Base-by-base conservation (phyloP, 2,113 vertebrate genomes). In the Merops nubicus region DNA sequence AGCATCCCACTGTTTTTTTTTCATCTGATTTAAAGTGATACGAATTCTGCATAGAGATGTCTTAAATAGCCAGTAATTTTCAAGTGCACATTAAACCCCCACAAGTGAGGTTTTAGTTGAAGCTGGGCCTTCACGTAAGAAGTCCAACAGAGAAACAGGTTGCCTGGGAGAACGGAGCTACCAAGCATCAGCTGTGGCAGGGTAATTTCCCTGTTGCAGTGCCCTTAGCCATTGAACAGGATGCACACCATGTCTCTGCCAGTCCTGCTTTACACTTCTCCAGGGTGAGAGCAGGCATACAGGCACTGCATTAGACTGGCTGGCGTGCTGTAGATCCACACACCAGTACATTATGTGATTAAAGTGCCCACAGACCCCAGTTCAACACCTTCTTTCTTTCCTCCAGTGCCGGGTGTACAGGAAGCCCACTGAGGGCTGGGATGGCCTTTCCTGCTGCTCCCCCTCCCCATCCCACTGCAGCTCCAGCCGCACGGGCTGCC, bases 381-480 rank as follows among this genome's bases (percentile, higher is more conserved):
- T 22, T 88, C 50, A 65, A 29, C 23, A 1, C 2, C 26, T 43
- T 28, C 54, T 38, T 59, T 38, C 51, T 85, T 45, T 74, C 53
- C 62, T 50, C 15, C 51, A 25, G 50, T 2, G 2, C 34, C 47
- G 80, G 62, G 51, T 11, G 0, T 25, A 69, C 8, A 48, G 15
- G 0, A 91, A 82, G 40, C 2, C 28, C 48, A 17, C 4, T 0
- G 1, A 5, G 1, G 19, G 56, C 47, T 89, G 47, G 0, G 0
- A 42, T 87, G 2, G 0, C 51, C 43, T 64, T 92, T 29, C 43
- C 73, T 2, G 12, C 28, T 3, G 38, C 34, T 76, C 7, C 9
- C 64, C 36, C 54, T 83, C 38, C 60, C 51, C 20, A 72, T 7
- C 8, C 43, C 22, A 15, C 80, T 54, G 80, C 89, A 63, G 73